Evolutionary conservation across 2,797 vertebrate genomes (phyloP).

Genomic region (Remorina albescens): DNA sequence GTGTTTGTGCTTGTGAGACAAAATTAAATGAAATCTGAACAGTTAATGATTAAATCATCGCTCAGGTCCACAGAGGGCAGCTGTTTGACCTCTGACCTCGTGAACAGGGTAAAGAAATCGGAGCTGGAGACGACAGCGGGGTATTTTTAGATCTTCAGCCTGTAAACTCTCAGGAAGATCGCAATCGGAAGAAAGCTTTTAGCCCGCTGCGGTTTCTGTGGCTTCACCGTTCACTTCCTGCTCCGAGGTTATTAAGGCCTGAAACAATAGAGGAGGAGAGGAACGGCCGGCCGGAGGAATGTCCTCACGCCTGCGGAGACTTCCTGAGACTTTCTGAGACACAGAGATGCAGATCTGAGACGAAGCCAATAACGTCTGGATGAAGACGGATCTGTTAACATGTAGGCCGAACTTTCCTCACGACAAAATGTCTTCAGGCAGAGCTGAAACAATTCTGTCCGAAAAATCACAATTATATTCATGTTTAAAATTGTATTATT

Average conservation of each 20-base stretch:
- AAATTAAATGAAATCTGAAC: neutral
- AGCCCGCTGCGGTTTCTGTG: constrained; percentile 31
- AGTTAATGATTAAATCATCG: neutral
- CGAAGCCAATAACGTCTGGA: constrained; percentile 11
- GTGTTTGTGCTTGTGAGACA: neutral
- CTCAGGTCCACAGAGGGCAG: neutral
- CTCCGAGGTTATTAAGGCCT: constrained; percentile 62
- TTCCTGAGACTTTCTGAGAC: constrained; percentile 60
- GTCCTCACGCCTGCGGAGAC: constrained; percentile 68
- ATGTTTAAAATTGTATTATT: too few species aligned
- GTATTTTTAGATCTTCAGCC: constrained; percentile 19
- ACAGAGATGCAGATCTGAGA: constrained; percentile 2
- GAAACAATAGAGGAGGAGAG: constrained; percentile 68
- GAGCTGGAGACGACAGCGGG: neutral
- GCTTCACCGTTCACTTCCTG: constrained; percentile 67
- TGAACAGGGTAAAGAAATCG: neutral
- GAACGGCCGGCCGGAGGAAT: constrained; percentile 50
- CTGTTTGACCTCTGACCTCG: neutral
- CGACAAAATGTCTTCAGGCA: too few species aligned
- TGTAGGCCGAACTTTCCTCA: too few species aligned
- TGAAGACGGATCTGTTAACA: too few species aligned
- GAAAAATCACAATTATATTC: too few species aligned
- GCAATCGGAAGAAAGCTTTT: constrained; percentile 27
- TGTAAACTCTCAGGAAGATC: neutral
- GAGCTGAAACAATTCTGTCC: too few species aligned